These are phyloP conservation scores for Ptychochromis oligacanthus DNA, from an alignment of 2,113 vertebrate species.

Conservation along the genomic window DNA sequence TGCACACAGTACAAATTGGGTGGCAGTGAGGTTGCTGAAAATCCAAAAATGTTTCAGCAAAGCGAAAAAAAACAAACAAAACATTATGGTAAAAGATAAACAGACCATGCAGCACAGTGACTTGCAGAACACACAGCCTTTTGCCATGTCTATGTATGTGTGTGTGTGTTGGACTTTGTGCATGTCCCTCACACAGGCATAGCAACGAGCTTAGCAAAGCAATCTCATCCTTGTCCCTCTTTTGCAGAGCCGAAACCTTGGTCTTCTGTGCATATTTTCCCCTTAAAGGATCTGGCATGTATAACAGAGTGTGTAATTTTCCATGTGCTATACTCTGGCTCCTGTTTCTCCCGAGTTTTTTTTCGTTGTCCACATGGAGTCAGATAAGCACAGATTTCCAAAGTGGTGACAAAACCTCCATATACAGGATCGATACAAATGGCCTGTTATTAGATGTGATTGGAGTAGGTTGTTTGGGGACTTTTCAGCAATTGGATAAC, in stretches of 20 bases:
- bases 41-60: constrained; percentile 18
- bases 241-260: constrained; percentile 6
- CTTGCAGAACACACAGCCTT: constrained; percentile 15
- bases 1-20: background rate
- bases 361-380: constrained; percentile 19
- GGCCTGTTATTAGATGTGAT: constrained; percentile 37
- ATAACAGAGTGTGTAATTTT: constrained; percentile 30
- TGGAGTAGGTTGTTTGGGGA: constrained; percentile 45
- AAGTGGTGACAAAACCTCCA: constrained; percentile 37
- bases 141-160: background rate
- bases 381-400: constrained; percentile 18
- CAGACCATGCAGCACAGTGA: constrained; percentile 19
- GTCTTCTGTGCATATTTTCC: background rate
- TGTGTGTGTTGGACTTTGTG: background rate
- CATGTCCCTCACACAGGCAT: background rate
- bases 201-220: constrained; percentile 47
- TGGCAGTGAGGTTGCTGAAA: background rate
- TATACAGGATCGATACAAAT: constrained; percentile 42
- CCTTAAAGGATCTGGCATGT: constrained; percentile 1
- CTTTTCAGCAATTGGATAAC: constrained; percentile 54
- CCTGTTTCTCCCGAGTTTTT: constrained; percentile 12
- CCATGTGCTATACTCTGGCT: background rate
- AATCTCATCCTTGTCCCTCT: constrained; percentile 37
- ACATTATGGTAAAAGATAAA: constrained; percentile 25
- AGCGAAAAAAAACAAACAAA: too few species aligned